Evolutionary conservation across 2,888 invertebrate species (phyloP), one percentile per base, ranked within the genome.

Genomic region (Dynastes tityus): DNA sequence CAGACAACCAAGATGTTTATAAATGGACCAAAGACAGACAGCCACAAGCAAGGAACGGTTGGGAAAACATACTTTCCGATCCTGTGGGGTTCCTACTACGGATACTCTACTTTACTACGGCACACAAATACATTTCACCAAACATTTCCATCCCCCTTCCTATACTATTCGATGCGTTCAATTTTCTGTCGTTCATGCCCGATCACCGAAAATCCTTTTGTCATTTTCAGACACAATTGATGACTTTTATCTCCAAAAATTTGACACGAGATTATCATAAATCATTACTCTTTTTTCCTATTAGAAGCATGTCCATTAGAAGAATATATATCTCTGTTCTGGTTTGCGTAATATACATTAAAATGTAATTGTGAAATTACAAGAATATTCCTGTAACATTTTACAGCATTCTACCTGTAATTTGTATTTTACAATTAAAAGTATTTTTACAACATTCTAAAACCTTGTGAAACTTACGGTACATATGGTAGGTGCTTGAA

Each of bases 1-100:
- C 87, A 87, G 88, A 88, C 88, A 87, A 87, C 87, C 87, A 88
- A 88, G 88, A 88, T 88, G 88, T 88, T 88, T 88, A 88, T 89
- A 88, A 88, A 89, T 88, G 88, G 87, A 86, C 85, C 84, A 87
- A 87, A 88, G 88, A 88, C 88, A 88, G 86, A 83, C 83, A 83
- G 84, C 77, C 64, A 64, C 76, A 22, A 61, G 70, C 16, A 58
- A n/a, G 37, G 2, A n/a, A 16, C 16, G 53, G n/a, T 55, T 55
- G 53, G 53, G 53, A 29, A 71, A 58, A 51, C 71, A 58, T n/a
- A 29, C 71, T 37, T n/a, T 37, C 51, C 71, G 0, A 53, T 40
- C 63, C 40, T 40, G 6, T 32, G 9, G 22, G 45, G 16, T 67
- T 51, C 64, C 81, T 84, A 83, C 83, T 82, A 45, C 8, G 81